Percentiles rank a stretch among this genome's conserved stretches.
Conservation (phyloP, 2,113 vertebrate genomes). For the Hypanus sabinus region DNA sequence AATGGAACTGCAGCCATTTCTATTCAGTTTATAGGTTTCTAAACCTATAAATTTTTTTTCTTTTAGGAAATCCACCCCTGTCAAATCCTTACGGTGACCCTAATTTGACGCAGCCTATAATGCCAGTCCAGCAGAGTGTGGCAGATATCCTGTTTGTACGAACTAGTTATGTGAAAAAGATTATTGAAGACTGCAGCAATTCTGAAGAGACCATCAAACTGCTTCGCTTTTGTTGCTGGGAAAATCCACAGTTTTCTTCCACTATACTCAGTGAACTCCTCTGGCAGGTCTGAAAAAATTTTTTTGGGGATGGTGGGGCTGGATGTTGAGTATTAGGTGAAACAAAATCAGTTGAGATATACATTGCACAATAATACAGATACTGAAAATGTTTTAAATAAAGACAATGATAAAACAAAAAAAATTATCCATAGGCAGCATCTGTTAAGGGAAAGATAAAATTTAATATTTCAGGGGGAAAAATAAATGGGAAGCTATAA, state of each 20-base stretch:
- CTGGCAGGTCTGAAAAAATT: conserved; percentile 78
- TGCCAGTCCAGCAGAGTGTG: conserved; percentile 94
- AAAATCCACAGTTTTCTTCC: conserved; percentile 97
- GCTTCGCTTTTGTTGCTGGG: conserved; percentile 98
- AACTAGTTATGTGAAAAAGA: conserved; percentile 98
- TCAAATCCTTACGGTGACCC: conserved; percentile 93
- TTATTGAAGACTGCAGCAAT: conserved; percentile 98
- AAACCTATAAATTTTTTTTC: conserved; percentile 41
- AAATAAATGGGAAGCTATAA: not conserved
- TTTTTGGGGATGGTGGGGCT: not conserved
- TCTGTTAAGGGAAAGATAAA: not conserved
- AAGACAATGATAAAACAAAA: not conserved
- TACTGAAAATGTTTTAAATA: not conserved
- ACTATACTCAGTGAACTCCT: conserved; percentile 96
- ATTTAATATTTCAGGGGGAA: not conserved
- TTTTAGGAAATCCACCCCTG: conserved; percentile 88
- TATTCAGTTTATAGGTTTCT: not conserved
- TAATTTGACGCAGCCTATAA: conserved; percentile 88
- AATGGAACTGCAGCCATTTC: not conserved
- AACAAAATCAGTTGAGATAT: not conserved
- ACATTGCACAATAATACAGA: not conserved
- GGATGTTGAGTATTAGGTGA: not conserved
- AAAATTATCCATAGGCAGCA: not conserved
- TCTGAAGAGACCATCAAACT: conserved; percentile 96
- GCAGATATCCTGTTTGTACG: conserved; percentile 95